phyloP scores from a whole-genome alignment of 2,888 invertebrate species.

The Petrophora chlorosata region DNA sequence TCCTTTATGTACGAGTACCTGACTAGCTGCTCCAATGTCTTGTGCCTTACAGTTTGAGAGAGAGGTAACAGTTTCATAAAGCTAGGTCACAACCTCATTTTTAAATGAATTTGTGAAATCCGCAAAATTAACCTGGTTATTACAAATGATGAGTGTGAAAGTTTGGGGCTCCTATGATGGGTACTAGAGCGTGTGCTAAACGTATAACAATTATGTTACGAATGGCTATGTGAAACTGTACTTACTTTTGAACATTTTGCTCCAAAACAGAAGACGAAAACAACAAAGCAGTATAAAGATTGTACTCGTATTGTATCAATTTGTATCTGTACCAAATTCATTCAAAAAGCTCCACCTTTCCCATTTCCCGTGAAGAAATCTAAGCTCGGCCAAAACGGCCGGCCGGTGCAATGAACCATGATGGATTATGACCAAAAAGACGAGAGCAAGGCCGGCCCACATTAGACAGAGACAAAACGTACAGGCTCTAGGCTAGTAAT shows the following conservation, averaged over 20 bases:
- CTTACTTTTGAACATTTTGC: constrained; percentile 15
- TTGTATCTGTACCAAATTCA: not conserved
- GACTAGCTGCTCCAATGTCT: too few species aligned
- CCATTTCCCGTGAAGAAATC: constrained; percentile 37
- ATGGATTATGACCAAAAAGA: constrained; percentile 73
- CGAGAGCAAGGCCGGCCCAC: constrained; percentile 68
- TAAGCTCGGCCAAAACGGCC: constrained; percentile 50
- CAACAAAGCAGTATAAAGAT: too few species aligned
- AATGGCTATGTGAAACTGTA: constrained; percentile 23
- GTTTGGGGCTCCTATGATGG: constrained; percentile 52
- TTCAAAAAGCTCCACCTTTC: constrained; percentile 22
- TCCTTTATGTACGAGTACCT: too few species aligned
- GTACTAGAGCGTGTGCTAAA: constrained; percentile 65
- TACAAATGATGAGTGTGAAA: constrained; percentile 59
- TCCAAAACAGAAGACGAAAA: too few species aligned
- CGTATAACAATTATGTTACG: constrained; percentile 32
- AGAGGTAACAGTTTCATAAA: too few species aligned
- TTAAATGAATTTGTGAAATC: constrained; percentile 23
- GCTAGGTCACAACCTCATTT: constrained; percentile 14
- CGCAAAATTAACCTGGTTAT: constrained; percentile 22
- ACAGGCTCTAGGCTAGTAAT: constrained; percentile 69
- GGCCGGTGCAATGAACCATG: constrained; percentile 69
- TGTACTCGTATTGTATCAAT: not conserved
- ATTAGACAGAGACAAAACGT: constrained; percentile 77
- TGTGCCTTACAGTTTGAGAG: too few species aligned